Percentiles rank a stretch among this genome's conserved stretches.
Conservation (phyloP, 1,140 invertebrate genomes). For the Saccostrea cuccullata region DNA sequence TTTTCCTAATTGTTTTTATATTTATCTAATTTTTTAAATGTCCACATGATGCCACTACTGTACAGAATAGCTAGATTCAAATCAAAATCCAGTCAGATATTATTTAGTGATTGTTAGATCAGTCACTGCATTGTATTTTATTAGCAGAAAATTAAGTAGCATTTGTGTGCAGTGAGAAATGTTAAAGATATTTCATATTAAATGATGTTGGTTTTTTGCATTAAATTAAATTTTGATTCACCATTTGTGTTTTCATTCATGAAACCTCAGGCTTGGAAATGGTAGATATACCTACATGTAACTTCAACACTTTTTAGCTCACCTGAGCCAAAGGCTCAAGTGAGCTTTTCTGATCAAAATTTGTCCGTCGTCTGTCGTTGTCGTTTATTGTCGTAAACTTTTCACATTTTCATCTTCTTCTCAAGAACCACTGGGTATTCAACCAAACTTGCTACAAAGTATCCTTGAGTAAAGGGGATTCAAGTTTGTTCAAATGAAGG, state of each 20-base stretch:
- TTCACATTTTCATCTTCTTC: no score
- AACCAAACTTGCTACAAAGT: no score
- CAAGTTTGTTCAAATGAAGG: no score
- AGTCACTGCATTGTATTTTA: background rate
- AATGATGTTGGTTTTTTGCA: background rate
- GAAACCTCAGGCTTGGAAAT: no score
- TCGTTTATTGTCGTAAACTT: no score
- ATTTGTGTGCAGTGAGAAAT: conserved; percentile 28
- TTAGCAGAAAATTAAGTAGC: background rate
- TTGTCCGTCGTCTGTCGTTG: no score
- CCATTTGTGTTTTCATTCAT: background rate
- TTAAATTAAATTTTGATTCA: background rate
- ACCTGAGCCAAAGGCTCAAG: no score
- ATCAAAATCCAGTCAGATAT: background rate
- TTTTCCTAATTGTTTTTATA: background rate
- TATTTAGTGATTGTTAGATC: background rate
- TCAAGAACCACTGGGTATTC: no score
- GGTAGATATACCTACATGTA: no score
- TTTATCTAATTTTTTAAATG: background rate
- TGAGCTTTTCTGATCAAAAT: no score
- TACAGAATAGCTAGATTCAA: background rate
- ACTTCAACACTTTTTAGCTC: no score
- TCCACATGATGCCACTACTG: background rate
- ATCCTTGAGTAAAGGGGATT: no score
- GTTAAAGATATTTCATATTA: conserved; percentile 28